Conservation (phyloP, 2,113 vertebrate species). For the Nicator chloris region DNA sequence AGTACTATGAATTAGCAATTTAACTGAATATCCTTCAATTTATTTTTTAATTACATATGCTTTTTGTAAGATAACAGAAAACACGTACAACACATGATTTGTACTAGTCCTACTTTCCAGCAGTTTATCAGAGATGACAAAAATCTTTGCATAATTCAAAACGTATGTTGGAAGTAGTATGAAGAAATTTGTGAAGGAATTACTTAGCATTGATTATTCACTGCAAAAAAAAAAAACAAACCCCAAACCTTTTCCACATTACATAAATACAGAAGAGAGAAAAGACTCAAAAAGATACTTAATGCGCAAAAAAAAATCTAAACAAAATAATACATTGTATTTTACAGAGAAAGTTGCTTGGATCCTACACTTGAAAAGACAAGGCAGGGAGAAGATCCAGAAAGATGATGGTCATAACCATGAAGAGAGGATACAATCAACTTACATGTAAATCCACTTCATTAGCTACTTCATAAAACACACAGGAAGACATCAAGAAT, state of each 20-base stretch:
- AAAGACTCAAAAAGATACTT: not conserved
- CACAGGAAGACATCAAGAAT: not conserved
- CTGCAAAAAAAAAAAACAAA: not conserved
- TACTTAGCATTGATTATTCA: not conserved
- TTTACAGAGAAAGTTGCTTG: not conserved
- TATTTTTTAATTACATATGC: not conserved
- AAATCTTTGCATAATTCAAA: not conserved
- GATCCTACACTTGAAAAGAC: not conserved
- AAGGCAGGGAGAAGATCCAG: not conserved
- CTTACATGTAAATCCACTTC: not conserved
- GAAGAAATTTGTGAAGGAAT: not conserved
- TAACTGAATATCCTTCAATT: not conserved
- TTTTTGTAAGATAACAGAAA: not conserved
- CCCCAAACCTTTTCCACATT: not conserved
- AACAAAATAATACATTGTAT: not conserved
- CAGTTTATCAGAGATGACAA: not conserved
- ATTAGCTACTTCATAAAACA: not conserved
- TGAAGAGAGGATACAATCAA: not conserved
- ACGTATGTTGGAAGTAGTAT: not conserved
- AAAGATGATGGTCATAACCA: not conserved
- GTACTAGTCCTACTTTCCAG: not conserved
- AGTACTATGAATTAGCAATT: not conserved
- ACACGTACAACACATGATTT: not conserved
- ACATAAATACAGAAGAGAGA: not conserved
- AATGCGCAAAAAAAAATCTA: not conserved